Evolutionary conservation across 1,140 invertebrate genomes (phyloP), one percentile per base, ranked within the genome.

Genomic region (Lordiphosa stackelbergi): DNA sequence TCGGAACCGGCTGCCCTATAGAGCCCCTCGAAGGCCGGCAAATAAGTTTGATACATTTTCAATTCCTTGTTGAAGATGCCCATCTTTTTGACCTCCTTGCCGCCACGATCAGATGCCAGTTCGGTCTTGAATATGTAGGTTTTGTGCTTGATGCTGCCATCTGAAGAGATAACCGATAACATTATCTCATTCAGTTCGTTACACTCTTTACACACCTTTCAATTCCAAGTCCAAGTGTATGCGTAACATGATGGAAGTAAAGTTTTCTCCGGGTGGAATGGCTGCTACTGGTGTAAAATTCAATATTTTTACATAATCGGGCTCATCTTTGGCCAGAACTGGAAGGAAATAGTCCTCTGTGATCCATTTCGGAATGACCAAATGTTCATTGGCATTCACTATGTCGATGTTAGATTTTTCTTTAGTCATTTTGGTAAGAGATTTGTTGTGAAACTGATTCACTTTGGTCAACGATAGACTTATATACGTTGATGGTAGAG

Each of bases 361-460:
- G 40, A 90, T 64, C 90, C 89, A 90, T 34, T 84, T 34, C 38
- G 88, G 87, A 41, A 85, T 85, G 3, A 34, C 24, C 13, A 85
- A 53, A 52, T 85, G 41, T 40, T 78, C 51, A 37, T 85, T 85
- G n/a, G 75, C 81, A 53, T 85, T 85, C 0, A 47, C 16, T 13
- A 85, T 65, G 10, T 13, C 19, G 6, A 10, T 7, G 2, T 2
- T 74, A 10, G 24, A 45, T 42, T 31, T 37, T 1, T 40, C 10
- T 16, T 10, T 28, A 8, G 40, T 10, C 28, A 16, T 53, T 45
- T 48, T 28, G 37, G 9, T 19, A n/a, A 10, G 2, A 37, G 37
- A 36, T 19, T 46, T 43, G 34, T 19, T 13, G 11, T 41, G n/a
- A 8, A 11, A 62, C 52, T 58, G 36, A 53, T 4, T 28, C 6